Evolutionary conservation across 2,113 vertebrate species (phyloP), one percentile per base, ranked within the genome.

Genomic region (Anhinga rufa): DNA sequence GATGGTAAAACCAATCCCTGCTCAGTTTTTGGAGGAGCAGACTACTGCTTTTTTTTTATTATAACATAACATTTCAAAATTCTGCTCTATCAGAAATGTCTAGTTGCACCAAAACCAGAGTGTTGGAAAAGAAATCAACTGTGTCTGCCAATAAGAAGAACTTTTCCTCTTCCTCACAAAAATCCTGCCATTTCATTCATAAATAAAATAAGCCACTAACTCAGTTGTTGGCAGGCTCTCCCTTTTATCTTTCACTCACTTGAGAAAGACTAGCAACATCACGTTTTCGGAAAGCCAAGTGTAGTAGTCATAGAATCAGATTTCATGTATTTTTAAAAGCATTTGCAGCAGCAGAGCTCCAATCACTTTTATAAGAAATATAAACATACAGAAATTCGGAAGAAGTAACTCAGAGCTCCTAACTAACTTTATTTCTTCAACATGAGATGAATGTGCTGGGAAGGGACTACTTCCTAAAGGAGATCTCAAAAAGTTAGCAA

Each of bases 311-410:
- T 9, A 95, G 96, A 95, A 94, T 90, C 4, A 48, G 92, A 88
- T 92, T 96, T 97, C 95, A 97, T 97, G 91, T 87, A 97, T 97
- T 97, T 97, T 97, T 97, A 95, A 97, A 97, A 93, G 65, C 93
- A 84, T 82, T 95, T 93, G 92, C 97, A 96, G 95, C 84, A 94
- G 92, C 87, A 77, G 69, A 88, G 89, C 91, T 61, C 87, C 95
- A 90, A 86, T 96, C 90, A 79, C 72, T 83, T 97, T 64, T 40
- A 91, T 72, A 95, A 94, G 78, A 97, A 93, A 90, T 54, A 91
- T 13, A 93, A 97, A 91, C 92, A 95, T 7, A 60, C 10, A 82
- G 74, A 78, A 95, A 91, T 84, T 91, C 7, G 11, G 57, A 85
- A 91, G 71, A 51, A 95, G 88, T 40, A 88, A 31, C 91, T 92